These are phyloP conservation scores for Athalia cordata DNA, from an alignment of 2,888 invertebrate genomes.

Conservation along the genomic window DNA sequence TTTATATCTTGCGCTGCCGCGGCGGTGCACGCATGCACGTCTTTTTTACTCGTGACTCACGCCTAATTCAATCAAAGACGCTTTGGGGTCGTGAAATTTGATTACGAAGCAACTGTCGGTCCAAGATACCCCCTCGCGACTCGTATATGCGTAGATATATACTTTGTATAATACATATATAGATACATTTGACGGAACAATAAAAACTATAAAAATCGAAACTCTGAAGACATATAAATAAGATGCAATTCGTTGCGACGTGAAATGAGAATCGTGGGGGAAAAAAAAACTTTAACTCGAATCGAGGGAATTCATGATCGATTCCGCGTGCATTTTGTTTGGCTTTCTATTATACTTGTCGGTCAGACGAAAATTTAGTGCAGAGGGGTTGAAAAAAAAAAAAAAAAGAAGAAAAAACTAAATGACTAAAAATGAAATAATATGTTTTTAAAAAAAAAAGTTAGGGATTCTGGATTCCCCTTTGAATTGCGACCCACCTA, in stretches of 20 bases:
- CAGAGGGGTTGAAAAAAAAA: no score
- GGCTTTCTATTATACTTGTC: neutral
- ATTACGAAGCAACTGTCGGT: slow-evolving; percentile 71
- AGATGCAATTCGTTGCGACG: no score
- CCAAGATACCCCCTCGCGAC: slow-evolving; percentile 63
- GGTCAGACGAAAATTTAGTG: no score
- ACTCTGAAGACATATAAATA: neutral
- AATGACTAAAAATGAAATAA: neutral
- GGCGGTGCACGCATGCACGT: slow-evolving; percentile 47
- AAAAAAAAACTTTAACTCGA: no score
- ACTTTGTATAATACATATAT: no score
- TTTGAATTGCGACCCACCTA: slow-evolving; percentile 21
- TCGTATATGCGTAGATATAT: neutral
- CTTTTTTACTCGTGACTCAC: slow-evolving; percentile 65
- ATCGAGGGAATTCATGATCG: no score
- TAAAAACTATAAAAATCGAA: neutral
- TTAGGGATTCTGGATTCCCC: slow-evolving; percentile 26
- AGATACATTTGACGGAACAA: no score
- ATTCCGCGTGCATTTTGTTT: neutral
- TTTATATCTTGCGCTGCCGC: slow-evolving; percentile 26
- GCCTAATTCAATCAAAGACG: slow-evolving; percentile 69
- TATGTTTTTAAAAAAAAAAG: neutral
- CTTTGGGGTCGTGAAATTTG: slow-evolving; percentile 68
- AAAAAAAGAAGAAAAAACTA: neutral
- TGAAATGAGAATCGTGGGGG: no score